phyloP scores from a whole-genome alignment of 2,888 invertebrate species.

The Lycaena phlaeas region DNA sequence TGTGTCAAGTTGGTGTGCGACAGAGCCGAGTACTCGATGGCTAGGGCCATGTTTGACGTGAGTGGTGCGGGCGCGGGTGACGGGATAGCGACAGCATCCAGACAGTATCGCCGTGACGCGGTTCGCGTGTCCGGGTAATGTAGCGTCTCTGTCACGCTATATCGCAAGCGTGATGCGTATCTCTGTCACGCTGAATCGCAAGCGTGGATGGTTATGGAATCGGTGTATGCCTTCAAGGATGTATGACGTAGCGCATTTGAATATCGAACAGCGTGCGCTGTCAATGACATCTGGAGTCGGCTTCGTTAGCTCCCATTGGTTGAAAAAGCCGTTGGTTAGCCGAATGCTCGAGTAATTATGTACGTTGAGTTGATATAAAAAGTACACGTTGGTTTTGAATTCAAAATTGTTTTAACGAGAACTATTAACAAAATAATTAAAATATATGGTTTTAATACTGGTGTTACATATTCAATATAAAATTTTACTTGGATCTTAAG shows the following conservation, averaged over 20 bases:
- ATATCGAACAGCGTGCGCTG: no score
- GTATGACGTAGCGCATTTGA: not conserved
- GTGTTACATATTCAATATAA: no score
- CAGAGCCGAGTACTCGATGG: slow-evolving; percentile 54
- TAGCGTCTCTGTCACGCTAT: not conserved
- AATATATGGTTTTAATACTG: not conserved
- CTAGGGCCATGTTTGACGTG: slow-evolving; percentile 49
- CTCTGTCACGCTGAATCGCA: no score
- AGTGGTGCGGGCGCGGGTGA: slow-evolving; percentile 41
- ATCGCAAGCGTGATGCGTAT: not conserved
- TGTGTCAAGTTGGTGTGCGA: slow-evolving; percentile 55
- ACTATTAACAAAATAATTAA: not conserved
- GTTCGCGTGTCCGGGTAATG: not conserved
- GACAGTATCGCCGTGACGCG: slow-evolving; percentile 44
- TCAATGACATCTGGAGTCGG: not conserved
- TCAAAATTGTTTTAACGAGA: not conserved
- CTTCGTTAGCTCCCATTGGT: not conserved
- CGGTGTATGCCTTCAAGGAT: no score
- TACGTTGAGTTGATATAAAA: slow-evolving; percentile 1
- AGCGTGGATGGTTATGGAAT: no score
- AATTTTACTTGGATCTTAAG: no score
- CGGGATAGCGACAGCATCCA: slow-evolving; percentile 20
- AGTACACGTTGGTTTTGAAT: not conserved
- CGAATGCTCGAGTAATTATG: not conserved
- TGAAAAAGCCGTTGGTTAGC: not conserved